Base-by-base conservation (phyloP, 2,888 invertebrate genomes). In the Herminia tarsipennalis region DNA sequence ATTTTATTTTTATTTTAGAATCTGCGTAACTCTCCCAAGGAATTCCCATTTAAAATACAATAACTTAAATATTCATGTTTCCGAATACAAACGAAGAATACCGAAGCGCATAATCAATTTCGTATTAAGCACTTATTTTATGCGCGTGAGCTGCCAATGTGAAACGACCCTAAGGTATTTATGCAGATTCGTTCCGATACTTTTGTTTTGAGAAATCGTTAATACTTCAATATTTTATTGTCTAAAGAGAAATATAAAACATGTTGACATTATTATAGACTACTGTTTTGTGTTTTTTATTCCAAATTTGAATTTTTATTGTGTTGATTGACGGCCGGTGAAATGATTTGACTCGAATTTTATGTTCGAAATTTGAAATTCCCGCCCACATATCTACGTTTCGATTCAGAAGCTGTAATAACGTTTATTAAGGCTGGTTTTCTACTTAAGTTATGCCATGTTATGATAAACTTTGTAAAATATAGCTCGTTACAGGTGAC, bases 221-320 rank as follows among this genome's bases (percentile, higher is more conserved):
- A 59, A 73, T 66, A 58, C 63, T 71, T 48, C 40, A 43, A 41
- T 41, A 60, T 62, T 65, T 67, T 70, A 71, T 76, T 72, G 71
- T 25, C 70, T 62, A 35, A 56, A 60, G 61, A 54, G 43, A 51
- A 66, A 59, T 57, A 59, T 55, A 70, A 68, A 70, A 60, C 54
- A 47, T 47, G 62, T 70, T 70, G 63, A 68, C 63, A 61, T 72
- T 72, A 76, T 72, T 63, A 67, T 62, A 51, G 73, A 64, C 79
- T 81, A 75, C 81, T 69, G 80, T 81, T 80, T 64, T 48, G 53
- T 54, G 28, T 9, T 34, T 38, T 34, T 13, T 33, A 9, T 47
- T 65, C 56, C 22, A 50, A 65, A 65, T 64, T 63, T 43, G 27
- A 52, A 53, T 53, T 52, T 58, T 54, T 62, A 54, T 64, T 60